Base-by-base conservation (phyloP, 30 jellyfish, hydroid and myxozoan genomes). In the Aurelia sp. region DNA sequence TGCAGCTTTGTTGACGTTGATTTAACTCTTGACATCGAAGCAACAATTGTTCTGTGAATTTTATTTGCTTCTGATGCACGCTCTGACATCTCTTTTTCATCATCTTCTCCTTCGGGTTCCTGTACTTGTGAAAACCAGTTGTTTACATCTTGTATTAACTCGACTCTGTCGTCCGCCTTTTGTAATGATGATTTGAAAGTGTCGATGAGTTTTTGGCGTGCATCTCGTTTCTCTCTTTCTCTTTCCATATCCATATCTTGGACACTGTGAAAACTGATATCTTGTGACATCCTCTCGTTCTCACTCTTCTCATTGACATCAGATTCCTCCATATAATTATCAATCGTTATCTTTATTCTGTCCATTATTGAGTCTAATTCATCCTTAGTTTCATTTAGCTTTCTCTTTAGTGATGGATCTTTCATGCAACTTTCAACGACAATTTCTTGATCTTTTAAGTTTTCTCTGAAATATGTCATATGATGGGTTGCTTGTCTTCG, bases 361-460 rank as follows among this genome's bases (percentile, higher is more conserved):
- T 90, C 83, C 83, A 70, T 41, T 17, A 90, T 83, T 11, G 78
- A 30, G 19, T 81, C 64, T 76, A 90, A 71, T 66, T 90, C 89
- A 63, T 90, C 88, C 62, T 58, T 74, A 18, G 94, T 82, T 65
- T 72, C 80, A 13, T 81, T 88, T 35, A 38, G 69, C 30, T 63
- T 63, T 50, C 97, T 40, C 12, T 65, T 90, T 3, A 57, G 4
- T 35, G 80, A 71, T 24, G 97, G 64, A 41, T 82, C 89, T 48
- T 74, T 82, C 94, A 82, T 74, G 52, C 97, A 58, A 53, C 74
- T 82, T 27, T 93, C 94, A 33, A 82, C 94, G 30, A 90, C 94
- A 24, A 82, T 35, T 13, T 81, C 97, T 4, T 67, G 77, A 15
- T 94, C 88, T 5, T 93, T 82, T 16, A 74, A 59, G 33, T 69